These are phyloP conservation scores for Sander lucioperca DNA, from an alignment of 2,113 vertebrate genomes.

Conservation along the genomic window DNA sequence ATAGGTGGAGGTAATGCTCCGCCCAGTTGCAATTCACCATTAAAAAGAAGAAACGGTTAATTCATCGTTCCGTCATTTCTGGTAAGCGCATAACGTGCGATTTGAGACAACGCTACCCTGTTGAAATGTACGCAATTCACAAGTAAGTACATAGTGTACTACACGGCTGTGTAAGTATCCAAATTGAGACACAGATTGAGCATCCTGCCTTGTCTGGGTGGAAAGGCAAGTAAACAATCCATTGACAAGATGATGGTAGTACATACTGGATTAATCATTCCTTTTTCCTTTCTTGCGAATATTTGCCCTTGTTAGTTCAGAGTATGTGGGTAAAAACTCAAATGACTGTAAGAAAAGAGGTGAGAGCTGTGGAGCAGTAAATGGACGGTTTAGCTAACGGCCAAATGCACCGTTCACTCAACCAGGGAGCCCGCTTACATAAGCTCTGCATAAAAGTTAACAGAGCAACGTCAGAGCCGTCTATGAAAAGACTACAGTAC, in stretches of 20 bases:
- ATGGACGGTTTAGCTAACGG: slow-evolving; percentile 29
- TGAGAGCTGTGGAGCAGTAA: slow-evolving; percentile 22
- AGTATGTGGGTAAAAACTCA: not conserved
- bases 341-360: not conserved
- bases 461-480: slow-evolving; percentile 4
- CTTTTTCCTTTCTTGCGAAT: not conserved
- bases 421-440: slow-evolving; percentile 11
- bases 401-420: slow-evolving; percentile 14
- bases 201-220: not conserved
- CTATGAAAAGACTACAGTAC: slow-evolving; percentile 2
- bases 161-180: no score
- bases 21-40: no score
- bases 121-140: no score
- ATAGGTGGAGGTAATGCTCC: no score
- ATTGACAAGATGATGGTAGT: not conserved
- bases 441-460: slow-evolving; percentile 23
- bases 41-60: no score
- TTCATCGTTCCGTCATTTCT: no score
- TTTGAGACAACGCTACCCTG: no score
- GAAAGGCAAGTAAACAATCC: not conserved
- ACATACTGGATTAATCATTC: not conserved
- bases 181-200: not conserved
- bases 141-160: no score
- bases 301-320: not conserved
- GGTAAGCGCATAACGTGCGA: no score